phyloP scores from a whole-genome alignment of 2,888 invertebrate species.

The Napeogenes sylphis region DNA sequence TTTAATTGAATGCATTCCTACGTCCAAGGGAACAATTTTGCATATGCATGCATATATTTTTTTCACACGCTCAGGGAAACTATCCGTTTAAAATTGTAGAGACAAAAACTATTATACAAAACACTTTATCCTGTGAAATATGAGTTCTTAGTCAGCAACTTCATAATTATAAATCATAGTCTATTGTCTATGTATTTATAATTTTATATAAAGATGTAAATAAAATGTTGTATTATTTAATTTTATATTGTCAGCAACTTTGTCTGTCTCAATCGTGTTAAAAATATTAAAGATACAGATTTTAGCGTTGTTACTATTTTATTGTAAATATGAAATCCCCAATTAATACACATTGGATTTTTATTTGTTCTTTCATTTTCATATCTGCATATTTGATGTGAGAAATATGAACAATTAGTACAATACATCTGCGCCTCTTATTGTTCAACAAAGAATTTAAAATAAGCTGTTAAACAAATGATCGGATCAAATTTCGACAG shows the following conservation, averaged over 20 bases:
- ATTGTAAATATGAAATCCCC: neutral
- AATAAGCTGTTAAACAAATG: slow-evolving; percentile 36
- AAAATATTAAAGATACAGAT: no score
- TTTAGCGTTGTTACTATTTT: no score
- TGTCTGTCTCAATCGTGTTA: no score
- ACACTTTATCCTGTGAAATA: neutral
- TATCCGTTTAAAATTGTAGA: slow-evolving; percentile 30
- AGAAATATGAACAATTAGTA: slow-evolving; percentile 22
- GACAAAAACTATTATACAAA: neutral
- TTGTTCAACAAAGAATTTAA: slow-evolving; percentile 27
- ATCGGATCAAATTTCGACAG: slow-evolving; percentile 30
- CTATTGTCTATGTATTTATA: no score
- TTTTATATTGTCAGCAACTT: no score
- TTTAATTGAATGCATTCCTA: slow-evolving; percentile 30
- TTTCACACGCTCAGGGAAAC: slow-evolving; percentile 22
- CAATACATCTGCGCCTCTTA: slow-evolving; percentile 27
- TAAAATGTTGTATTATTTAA: no score
- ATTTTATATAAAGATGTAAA: no score
- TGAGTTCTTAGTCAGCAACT: neutral
- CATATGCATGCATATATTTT: slow-evolving; percentile 26
- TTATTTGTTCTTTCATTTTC: neutral
- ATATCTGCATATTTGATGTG: slow-evolving; percentile 8
- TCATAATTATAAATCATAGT: no score
- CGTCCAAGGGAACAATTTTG: slow-evolving; percentile 28
- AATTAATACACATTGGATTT: neutral